Evolutionary conservation across 37 sponge, comb jelly and placozoan genomes (phyloP), one percentile per base, ranked within the genome.

Genomic region (Theonella swinhoei): DNA sequence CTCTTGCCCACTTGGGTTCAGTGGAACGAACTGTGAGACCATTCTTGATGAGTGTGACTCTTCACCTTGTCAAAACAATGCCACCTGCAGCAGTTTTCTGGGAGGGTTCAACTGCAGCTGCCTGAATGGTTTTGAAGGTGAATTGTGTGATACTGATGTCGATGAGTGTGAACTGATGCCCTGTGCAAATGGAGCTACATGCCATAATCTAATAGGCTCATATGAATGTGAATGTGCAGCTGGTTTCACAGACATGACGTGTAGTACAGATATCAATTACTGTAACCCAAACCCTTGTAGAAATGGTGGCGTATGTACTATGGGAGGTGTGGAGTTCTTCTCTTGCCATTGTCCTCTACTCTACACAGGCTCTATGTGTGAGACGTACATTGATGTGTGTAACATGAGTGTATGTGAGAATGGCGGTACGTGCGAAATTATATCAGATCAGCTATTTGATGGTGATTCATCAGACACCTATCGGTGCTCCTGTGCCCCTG

Each of bases 271-370:
- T 3, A 61, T 91, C 1, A 68, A 91, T 30, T 60, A 80, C 28
- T 83, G 89, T 72, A 41, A 32, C 40, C 63, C 68, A 34, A 29
- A 28, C 3, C 91, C 77, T 62, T 94, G 94, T 42, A 39, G 69
- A 43, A 86, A 83, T 64, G 81, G 58, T 22, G 87, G 83, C 22
- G 78, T 47, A 7, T 85, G 84, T 63, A 36, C 2, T 0, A 37
- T 47, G 19, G 75, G 40, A 36, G 77, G 72, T 28, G 89, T 76
- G 60, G 69, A 65, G 36, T n/a, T n/a, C n/a, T n/a, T n/a, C n/a
- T n/a, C n/a, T n/a, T 95, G 95, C 64, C 24, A 75, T 42, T 95
- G 95, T 74, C 39, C 29, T 4, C 83, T 83, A 14, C 82, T 83
- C 19, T 95, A 75, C 82, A 84, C 81, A 38, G 92, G 92, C 1